A percentile compares a stretch with the other conserved stretches of the same genome.
phyloP scores from a whole-genome alignment of 2,888 invertebrate species.

The Spialia ferax region DNA sequence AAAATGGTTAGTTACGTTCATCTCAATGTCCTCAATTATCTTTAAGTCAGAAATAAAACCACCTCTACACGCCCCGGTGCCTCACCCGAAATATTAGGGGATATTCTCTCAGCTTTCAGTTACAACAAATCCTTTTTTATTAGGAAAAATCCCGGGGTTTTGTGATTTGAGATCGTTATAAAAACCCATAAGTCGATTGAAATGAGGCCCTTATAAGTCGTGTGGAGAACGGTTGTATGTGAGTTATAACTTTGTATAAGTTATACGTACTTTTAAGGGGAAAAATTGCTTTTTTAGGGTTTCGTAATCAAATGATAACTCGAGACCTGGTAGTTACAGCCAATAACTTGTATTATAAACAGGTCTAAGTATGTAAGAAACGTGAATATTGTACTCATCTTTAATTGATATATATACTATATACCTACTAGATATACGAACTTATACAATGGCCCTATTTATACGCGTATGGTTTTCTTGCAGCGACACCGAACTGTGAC shows the following conservation, averaged over 20 bases:
- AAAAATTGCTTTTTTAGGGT: not conserved
- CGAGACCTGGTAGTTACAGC: too few species aligned
- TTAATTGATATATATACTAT: too few species aligned
- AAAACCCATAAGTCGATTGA: constrained; percentile 27
- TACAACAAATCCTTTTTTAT: constrained; percentile 26
- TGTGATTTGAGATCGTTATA: constrained; percentile 27
- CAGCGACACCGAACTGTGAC: too few species aligned
- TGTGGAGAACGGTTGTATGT: constrained; percentile 8
- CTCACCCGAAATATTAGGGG: not conserved
- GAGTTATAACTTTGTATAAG: constrained; percentile 10
- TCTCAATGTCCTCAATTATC: too few species aligned
- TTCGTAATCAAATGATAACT: too few species aligned
- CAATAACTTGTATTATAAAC: too few species aligned
- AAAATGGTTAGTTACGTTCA: too few species aligned
- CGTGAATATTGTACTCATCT: too few species aligned
- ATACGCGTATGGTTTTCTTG: too few species aligned
- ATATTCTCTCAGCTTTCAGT: not conserved
- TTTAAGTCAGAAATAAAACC: not conserved
- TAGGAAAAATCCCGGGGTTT: constrained; percentile 15
- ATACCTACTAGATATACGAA: too few species aligned
- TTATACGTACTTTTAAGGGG: not conserved
- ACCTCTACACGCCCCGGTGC: not conserved
- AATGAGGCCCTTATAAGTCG: constrained; percentile 21
- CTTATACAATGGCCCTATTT: too few species aligned
- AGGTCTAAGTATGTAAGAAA: too few species aligned